phyloP scores from a whole-genome alignment of 1,140 invertebrate species.

The Chrysoperla carnea region DNA sequence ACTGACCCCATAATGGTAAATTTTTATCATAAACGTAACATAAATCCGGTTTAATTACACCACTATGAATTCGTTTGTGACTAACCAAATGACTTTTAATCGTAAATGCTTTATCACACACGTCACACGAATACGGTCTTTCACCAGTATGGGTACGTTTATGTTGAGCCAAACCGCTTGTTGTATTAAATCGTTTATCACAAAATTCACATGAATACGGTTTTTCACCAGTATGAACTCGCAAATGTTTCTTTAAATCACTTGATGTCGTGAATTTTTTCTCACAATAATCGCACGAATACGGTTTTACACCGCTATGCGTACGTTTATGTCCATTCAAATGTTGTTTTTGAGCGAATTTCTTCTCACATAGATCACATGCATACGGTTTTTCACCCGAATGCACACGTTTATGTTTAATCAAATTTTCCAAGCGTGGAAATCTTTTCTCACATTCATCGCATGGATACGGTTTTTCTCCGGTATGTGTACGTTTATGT shows the following conservation, averaged over 20 bases:
- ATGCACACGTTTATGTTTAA: conserved; percentile 53
- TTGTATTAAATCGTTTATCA: too few species aligned
- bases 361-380: conserved; percentile 48
- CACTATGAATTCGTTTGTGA: too few species aligned
- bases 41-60: too few species aligned
- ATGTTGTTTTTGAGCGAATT: conserved; percentile 1
- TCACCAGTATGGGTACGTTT: too few species aligned
- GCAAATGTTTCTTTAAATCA: conserved; percentile 6
- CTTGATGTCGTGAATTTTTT: conserved; percentile 3
- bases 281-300: conserved; percentile 8
- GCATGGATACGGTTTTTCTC: too few species aligned
- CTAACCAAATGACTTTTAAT: too few species aligned
- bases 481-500: too few species aligned
- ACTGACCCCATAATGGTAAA: too few species aligned
- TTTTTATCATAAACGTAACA: too few species aligned
- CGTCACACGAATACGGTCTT: conserved; percentile 18
- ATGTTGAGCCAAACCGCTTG: too few species aligned
- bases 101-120: conserved; percentile 15
- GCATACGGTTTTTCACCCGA: conserved; percentile 59
- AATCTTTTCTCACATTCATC: too few species aligned
- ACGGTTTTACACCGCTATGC: not conserved
- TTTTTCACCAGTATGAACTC: conserved; percentile 12
- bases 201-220: too few species aligned
- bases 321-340: conserved; percentile 1
- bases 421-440: conserved; percentile 25